These are phyloP conservation scores for Tetramorium bicarinatum DNA, from an alignment of 2,888 invertebrate genomes.

Conservation along the genomic window DNA sequence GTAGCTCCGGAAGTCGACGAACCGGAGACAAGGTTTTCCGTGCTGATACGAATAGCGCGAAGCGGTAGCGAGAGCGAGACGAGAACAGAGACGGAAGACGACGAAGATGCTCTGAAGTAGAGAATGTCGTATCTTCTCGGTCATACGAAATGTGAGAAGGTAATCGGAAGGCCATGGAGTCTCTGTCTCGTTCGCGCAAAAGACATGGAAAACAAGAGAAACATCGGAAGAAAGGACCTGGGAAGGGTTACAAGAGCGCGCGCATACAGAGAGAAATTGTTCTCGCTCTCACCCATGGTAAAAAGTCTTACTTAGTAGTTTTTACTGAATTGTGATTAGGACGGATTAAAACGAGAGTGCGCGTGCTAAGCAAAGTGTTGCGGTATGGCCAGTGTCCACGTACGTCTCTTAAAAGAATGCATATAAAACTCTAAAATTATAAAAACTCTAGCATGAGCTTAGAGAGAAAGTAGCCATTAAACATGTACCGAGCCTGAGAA, in stretches of 20 bases:
- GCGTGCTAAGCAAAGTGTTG: slow-evolving; percentile 43
- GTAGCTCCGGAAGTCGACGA: slow-evolving; percentile 67
- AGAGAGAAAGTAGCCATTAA: too few relatives aligned
- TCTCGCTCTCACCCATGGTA: slow-evolving; percentile 54
- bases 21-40: slow-evolving; percentile 63
- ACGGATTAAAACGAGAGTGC: slow-evolving; percentile 68
- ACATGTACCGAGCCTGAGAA: too few relatives aligned
- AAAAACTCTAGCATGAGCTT: too few relatives aligned
- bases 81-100: slow-evolving; percentile 17
- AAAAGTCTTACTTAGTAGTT: slow-evolving; percentile 74
- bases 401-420: too few relatives aligned
- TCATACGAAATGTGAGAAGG: slow-evolving; percentile 65
- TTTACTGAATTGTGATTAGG: slow-evolving; percentile 71
- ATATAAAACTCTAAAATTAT: too few relatives aligned
- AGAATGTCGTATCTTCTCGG: slow-evolving; percentile 50
- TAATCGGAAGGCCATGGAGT: slow-evolving; percentile 61
- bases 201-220: slow-evolving; percentile 17
- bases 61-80: slow-evolving; percentile 26
- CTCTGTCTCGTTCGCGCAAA: slow-evolving; percentile 54
- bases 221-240: not conserved
- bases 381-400: not conserved
- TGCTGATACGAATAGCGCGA: slow-evolving; percentile 64
- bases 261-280: slow-evolving; percentile 62
- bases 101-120: not conserved
- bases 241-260: slow-evolving; percentile 36